Percentiles rank a stretch among this genome's conserved stretches.
These are phyloP conservation scores for Cololabis saira DNA, from an alignment of 2,113 vertebrate genomes.

Conservation along the genomic window DNA sequence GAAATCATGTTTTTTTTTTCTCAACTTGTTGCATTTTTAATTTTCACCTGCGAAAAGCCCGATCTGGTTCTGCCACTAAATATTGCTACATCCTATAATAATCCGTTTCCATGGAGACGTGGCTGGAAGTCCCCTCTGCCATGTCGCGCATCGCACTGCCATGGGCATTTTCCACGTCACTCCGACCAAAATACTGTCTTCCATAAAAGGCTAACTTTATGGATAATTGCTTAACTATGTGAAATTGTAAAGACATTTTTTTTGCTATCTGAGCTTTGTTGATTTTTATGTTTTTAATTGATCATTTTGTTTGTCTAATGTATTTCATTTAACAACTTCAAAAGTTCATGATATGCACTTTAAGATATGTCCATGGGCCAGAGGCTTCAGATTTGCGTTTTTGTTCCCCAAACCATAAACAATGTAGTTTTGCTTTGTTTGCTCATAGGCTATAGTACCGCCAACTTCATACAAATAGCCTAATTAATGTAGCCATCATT, in stretches of 20 bases:
- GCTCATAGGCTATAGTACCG: conserved; percentile 79
- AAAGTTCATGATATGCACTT: conserved; percentile 92
- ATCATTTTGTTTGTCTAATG: conserved; percentile 48
- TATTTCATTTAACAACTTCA: conserved; percentile 75
- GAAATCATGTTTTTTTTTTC: conserved; percentile 33
- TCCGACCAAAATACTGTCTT: conserved; percentile 80
- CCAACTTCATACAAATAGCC: conserved; percentile 84
- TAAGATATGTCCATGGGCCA: conserved; percentile 79
- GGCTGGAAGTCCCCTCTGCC: conserved; percentile 80
- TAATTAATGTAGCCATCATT: conserved; percentile 86
- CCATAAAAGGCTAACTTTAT: conserved; percentile 61
- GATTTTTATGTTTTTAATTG: conserved; percentile 39
- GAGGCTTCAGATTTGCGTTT: conserved; percentile 76
- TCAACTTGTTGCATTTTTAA: conserved; percentile 48
- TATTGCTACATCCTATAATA: conserved; percentile 41
- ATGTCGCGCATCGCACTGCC: conserved; percentile 80
- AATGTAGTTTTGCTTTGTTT: conserved; percentile 60
- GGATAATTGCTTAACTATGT: conserved; percentile 50
- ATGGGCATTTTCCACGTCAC: conserved; percentile 78
- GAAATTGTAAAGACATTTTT: conserved; percentile 41
- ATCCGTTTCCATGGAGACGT: conserved; percentile 74
- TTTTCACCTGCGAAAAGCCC: conserved; percentile 61
- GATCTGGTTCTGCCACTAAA: conserved; percentile 81
- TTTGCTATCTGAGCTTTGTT: conserved; percentile 52
- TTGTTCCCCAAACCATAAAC: conserved; percentile 65